Base-by-base conservation (phyloP, 2,888 invertebrate species). In the Plagodis dolabraria region DNA sequence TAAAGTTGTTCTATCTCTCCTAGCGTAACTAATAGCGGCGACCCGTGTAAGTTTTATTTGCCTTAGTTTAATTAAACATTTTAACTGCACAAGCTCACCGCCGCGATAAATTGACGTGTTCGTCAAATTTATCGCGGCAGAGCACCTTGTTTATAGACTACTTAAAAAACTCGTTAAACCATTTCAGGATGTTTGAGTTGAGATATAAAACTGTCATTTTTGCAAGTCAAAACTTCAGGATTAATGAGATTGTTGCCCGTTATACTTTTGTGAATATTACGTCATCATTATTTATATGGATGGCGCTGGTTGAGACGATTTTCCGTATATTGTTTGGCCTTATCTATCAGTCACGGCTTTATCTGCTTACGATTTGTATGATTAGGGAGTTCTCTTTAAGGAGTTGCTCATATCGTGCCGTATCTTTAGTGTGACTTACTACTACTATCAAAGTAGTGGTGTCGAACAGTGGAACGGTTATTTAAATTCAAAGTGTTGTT, bases 351-450 rank as follows among this genome's bases (percentile, higher is more conserved):
- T 65, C 67, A 57, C 51, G 52, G 51, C 66, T 67, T 69, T 75
- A 76, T 74, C 72, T 71, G 69, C 68, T 63, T 63, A 65, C 72
- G 71, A 76, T 72, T 74, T 74, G 66, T 63, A 60, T 66, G 75
- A 78, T 76, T 72, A 74, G 63, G 59, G 55, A 68, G 60, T 71
- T 72, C 68, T 69, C 61, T 65, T 66, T 65, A 71, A 72, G 73
- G 72, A 70, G 65, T 66, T 65, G 59, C 73, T 74, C 68, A 79
- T 86, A 85, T 86, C 85, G 69, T 68, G 63, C 72, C 79, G 69
- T 87, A 86, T 88, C 84, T 77, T 67, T 67, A 56, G 78, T 76
- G 74, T 43, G 60, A 50, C 34, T 57, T 56, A 53, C 53, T 60
- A n/a, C n/a, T n/a, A n/a, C n/a, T n/a, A n/a, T 56, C 49, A 50